phyloP scores from a whole-genome alignment of 2,888 invertebrate species.

The Escarpia spicata region DNA sequence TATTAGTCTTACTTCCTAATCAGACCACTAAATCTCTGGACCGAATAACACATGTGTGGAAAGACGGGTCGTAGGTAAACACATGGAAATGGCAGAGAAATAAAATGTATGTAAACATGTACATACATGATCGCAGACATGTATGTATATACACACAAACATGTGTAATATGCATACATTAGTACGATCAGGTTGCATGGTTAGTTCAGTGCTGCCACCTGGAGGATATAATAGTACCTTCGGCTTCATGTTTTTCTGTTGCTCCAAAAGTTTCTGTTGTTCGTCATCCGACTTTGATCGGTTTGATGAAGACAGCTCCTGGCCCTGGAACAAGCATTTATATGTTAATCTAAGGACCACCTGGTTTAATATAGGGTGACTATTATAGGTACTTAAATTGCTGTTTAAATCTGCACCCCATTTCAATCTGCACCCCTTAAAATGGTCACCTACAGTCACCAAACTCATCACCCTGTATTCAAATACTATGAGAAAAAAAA shows the following conservation, averaged over 20 bases:
- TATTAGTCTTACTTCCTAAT: too few species aligned
- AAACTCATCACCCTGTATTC: too few species aligned
- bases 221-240: not conserved
- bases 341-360: not conserved
- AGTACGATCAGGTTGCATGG: not conserved
- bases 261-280: slow-evolving; percentile 21
- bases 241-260: slow-evolving; percentile 7
- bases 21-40: not conserved
- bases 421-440: too few species aligned
- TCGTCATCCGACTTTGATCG: not conserved
- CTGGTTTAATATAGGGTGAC: not conserved
- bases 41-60: not conserved
- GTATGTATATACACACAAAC: not conserved
- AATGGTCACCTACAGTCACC: too few species aligned
- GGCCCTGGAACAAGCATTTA: not conserved
- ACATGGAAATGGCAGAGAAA: not conserved
- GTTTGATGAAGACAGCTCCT: slow-evolving; percentile 8
- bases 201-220: not conserved
- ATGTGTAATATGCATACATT: not conserved
- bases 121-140: not conserved
- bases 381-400: not conserved
- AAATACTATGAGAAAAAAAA: too few species aligned
- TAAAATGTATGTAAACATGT: not conserved
- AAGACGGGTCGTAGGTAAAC: not conserved
- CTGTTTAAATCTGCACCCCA: too few species aligned